Base-by-base conservation (phyloP, 2,888 invertebrate genomes). In the Clitarchus hookeri region DNA sequence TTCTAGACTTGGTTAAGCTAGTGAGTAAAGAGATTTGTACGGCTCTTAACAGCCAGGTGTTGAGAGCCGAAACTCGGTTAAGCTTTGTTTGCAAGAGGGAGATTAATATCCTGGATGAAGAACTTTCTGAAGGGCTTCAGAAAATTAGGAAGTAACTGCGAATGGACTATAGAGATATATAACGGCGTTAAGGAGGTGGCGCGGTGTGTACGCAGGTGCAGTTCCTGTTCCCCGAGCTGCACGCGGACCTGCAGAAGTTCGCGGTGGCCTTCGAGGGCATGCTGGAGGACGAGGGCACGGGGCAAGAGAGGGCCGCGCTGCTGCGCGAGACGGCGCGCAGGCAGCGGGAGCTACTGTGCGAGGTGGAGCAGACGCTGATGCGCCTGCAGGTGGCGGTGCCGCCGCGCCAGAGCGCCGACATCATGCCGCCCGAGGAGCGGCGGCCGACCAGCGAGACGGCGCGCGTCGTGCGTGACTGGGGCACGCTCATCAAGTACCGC, bases 381-480 rank as follows among this genome's bases (percentile, higher is more conserved):
- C 90, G 90, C 54, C 88, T 91, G 44, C 53, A 89, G 91, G 0
- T 87, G 87, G 19, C 84, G 90, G 77, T 91, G 12, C 91, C 91
- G 1, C 85, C 87, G 26, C 27, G 65, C 19, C 54, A 16, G 89
- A 65, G 89, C 90, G n/a, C 88, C 89, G 77, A 89, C 85, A 90
- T 91, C 85, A 91, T 91, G 91, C 90, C 87, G 87, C 87, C 86
- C 12, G 88, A 84, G 13, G 91, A 91, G 86, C 89, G 91, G 19
- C 88, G 44, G 13, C 25, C 83, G 23, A 86, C 90, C 11, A 91
- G 91, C 86, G 90, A 91, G 26, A 91, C 91, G 0, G 89, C 90
- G 78, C 88, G 91, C 48, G 89, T 91, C 85, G 88, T 92, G 8
- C 90, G 91, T 0, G 92, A 91, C 87, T 92, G 92, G 91, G 91